Evolutionary conservation across 1,140 invertebrate species (phyloP), one percentile per base, ranked within the genome.

Genomic region (Piezodorus guildinii): DNA sequence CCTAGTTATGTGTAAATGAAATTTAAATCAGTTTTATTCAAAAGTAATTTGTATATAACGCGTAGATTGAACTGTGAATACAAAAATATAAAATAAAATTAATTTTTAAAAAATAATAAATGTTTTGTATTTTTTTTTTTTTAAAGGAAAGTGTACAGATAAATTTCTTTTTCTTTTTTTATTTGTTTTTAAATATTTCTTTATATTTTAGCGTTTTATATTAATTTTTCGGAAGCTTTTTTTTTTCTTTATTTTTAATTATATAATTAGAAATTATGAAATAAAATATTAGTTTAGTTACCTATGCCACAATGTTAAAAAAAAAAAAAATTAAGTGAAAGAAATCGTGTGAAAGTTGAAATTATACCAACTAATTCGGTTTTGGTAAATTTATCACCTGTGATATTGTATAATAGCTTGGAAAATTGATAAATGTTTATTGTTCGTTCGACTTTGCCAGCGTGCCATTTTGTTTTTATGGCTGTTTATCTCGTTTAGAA

Each of bases 321-420:
- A 21, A 49, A 49, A 49, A 19, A 19, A 49, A 49, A 16, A 34
- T 15, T 15, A 60, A 49, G 34, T 39, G 34, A 39, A 39, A 30
- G 27, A 30, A n/a, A 6, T 39, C 34, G 34, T 39, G 34, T 12
- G 27, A 30, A 30, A 30, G 34, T 52, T 8, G 19, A 60, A 60
- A 30, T 60, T 34, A 5, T 60, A 34, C 59, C 59, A 39, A 60
- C 59, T 30, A 17, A 34, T 23, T 60, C 39, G 62, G 45, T 21
- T 52, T 62, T 60, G 58, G 58, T 60, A 60, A 60, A 62, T 51
- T 62, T 62, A 21, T 45, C 21, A 62, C 62, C 62, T 62, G 62
- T 62, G 62, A 62, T 62, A 62, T 62, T 62, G 62, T 62, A 52
- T 62, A 54, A 62, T 60, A 44, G 23, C 51, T 62, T 49, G 62